Evolutionary conservation across 2,113 vertebrate genomes (phyloP), one percentile per base, ranked within the genome.

Genomic region (Bombycilla garrulus): DNA sequence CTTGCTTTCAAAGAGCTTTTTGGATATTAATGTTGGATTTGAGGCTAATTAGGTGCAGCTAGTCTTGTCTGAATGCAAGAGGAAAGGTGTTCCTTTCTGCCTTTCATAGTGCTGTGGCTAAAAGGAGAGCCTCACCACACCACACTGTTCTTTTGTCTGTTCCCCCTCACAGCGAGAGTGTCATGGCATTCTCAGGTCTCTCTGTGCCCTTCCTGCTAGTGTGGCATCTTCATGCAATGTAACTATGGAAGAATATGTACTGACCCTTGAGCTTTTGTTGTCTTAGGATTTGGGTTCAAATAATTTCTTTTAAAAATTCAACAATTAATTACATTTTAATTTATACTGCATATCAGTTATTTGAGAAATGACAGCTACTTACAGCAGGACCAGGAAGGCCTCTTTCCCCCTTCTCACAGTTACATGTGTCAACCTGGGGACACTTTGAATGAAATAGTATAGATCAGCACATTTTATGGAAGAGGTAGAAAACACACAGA

Each of bases 391-490:
- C 99, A 18, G 96, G 96, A 71, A 97, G 92, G 80, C 99, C 99
- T 95, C 97, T 97, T 96, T 99, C 98, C 33, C 99, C 99, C 94
- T 99, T 99, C 91, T 98, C 98, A 97, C 99, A 99, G 53, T 97
- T 93, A 92, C 99, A 99, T 86, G 76, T 97, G 56, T 98, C 93
- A 94, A 96, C 96, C 96, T 98, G 96, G 45, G 98, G 97, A 95
- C 99, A 99, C 99, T 99, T 97, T 6, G 22, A 96, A 96, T 87
- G 61, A 96, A 90, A 90, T 9, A 86, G 60, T 76, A 36, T 26
- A 88, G 51, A 95, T 95, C 36, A 96, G 36, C 38, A 61, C n/a
- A 54, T 79, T 95, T 84, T 69, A 89, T 58, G 65, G 35, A 67
- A 44, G 12, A 90, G 8, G n/a, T 0, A 72, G 42, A 71, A 94